Evolutionary conservation across 2,888 invertebrate genomes (phyloP).

Genomic region (Caenorhabditis sp.): DNA sequence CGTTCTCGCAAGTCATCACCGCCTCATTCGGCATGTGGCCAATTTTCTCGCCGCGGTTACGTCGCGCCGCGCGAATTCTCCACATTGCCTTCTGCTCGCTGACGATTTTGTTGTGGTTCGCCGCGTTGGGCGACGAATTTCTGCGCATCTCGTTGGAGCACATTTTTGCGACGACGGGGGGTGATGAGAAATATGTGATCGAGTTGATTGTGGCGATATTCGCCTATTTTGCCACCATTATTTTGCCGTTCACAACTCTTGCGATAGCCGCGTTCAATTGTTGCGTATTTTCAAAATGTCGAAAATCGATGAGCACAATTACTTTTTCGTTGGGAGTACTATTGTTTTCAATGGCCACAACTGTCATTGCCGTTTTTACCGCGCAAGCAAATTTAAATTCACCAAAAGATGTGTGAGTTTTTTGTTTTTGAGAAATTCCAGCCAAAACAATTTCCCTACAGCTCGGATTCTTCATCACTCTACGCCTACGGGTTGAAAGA

Average conservation of each 20-base stretch:
- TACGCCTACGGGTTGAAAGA: conserved; percentile 35
- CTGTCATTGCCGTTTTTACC: conserved; percentile 23
- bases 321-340: conserved; percentile 23
- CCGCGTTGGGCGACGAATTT: conserved; percentile 32
- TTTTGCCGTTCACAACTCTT: conserved; percentile 35
- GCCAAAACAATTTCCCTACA: no score
- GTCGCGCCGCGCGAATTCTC: conserved; percentile 27
- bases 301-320: conserved; percentile 22
- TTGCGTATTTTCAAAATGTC: not conserved
- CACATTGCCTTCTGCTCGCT: conserved; percentile 35
- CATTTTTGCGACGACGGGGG: conserved; percentile 1
- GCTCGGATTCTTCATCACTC: conserved; percentile 23
- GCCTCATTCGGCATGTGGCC: conserved; percentile 46
- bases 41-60: conserved; percentile 2
- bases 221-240: conserved; percentile 36
- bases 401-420: conserved; percentile 23
- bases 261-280: conserved; percentile 17
- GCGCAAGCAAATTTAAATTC: conserved; percentile 29
- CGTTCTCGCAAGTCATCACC: conserved; percentile 39
- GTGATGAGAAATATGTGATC: conserved; percentile 38
- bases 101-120: conserved; percentile 35
- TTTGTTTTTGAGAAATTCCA: not conserved
- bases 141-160: conserved; percentile 38
- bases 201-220: conserved; percentile 36
- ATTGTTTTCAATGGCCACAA: conserved; percentile 23